phyloP scores from a whole-genome alignment of 2,797 vertebrate genomes.

The Morelia viridis region DNA sequence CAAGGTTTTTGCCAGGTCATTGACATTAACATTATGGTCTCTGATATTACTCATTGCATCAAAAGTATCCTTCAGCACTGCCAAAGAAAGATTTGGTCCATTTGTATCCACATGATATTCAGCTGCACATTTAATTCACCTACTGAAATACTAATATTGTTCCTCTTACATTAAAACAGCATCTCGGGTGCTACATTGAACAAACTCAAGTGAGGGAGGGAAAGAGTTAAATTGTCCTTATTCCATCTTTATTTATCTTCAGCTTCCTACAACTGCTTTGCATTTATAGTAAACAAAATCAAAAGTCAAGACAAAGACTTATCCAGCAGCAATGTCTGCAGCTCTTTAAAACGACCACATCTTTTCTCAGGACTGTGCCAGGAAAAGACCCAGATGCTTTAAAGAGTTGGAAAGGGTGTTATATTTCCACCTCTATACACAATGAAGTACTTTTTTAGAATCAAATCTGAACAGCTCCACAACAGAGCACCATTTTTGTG shows the following conservation, averaged over 20 bases:
- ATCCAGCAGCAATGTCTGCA: neutral
- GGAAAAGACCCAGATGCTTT: neutral
- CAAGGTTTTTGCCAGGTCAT: conserved; percentile 31
- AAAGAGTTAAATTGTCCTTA: neutral
- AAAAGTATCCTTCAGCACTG: conserved; percentile 22
- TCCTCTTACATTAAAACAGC: neutral
- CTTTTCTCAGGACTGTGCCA: neutral
- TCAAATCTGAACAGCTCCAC: neutral
- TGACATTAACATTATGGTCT: conserved; percentile 36
- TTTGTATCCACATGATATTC: neutral
- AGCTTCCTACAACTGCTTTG: neutral
- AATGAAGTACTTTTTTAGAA: neutral
- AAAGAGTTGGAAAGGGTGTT: neutral
- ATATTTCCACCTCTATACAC: neutral
- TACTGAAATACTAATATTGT: neutral
- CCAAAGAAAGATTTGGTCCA: neutral
- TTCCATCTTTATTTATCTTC: too few relatives aligned
- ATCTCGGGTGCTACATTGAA: neutral
- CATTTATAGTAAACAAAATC: neutral
- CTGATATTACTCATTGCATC: conserved; percentile 13
- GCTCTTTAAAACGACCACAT: neutral
- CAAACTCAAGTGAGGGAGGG: neutral
- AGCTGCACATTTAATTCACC: neutral
- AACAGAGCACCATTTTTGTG: neutral
- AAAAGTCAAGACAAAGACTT: neutral